Conservation (phyloP, 2,888 invertebrate species). For the Cyclophora albipunctata region DNA sequence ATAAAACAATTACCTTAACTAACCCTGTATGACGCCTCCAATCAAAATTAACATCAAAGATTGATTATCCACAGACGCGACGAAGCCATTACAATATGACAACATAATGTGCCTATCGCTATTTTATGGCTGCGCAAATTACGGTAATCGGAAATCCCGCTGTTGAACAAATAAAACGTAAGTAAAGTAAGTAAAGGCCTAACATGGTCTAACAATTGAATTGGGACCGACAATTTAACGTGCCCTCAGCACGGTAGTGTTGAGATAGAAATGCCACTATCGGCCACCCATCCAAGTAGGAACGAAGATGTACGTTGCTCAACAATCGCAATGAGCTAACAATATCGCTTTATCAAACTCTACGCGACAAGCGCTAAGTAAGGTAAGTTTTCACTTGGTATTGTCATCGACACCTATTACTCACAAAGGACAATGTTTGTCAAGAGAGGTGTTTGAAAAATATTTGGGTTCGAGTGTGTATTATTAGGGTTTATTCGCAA, state of each 20-base stretch:
- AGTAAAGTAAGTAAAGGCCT: too few species aligned
- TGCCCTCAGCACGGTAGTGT: too few species aligned
- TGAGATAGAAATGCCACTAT: too few species aligned
- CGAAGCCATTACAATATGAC: slow-evolving; percentile 45
- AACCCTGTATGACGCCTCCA: not conserved
- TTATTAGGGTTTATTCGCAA: slow-evolving; percentile 30
- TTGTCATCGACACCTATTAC: slow-evolving; percentile 69
- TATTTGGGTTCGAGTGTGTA: slow-evolving; percentile 68
- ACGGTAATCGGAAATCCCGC: slow-evolving; percentile 59
- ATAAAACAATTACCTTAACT: not conserved
- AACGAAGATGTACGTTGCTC: too few species aligned
- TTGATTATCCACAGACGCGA: slow-evolving; percentile 20
- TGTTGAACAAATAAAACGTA: slow-evolving; percentile 45
- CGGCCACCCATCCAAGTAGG: too few species aligned
- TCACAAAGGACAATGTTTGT: slow-evolving; percentile 59
- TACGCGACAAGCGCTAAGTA: too few species aligned
- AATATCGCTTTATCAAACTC: too few species aligned
- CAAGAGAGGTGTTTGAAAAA: slow-evolving; percentile 68
- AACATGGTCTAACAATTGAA: too few species aligned
- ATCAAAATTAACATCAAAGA: slow-evolving; percentile 7
- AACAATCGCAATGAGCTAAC: too few species aligned
- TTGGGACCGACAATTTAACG: too few species aligned
- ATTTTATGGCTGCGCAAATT: slow-evolving; percentile 57
- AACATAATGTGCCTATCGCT: slow-evolving; percentile 50
- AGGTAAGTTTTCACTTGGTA: slow-evolving; percentile 8